A percentile compares a stretch with the other conserved stretches of the same genome.
Conservation (phyloP, 2,888 invertebrate genomes). For the Choristoneura rosaceana region DNA sequence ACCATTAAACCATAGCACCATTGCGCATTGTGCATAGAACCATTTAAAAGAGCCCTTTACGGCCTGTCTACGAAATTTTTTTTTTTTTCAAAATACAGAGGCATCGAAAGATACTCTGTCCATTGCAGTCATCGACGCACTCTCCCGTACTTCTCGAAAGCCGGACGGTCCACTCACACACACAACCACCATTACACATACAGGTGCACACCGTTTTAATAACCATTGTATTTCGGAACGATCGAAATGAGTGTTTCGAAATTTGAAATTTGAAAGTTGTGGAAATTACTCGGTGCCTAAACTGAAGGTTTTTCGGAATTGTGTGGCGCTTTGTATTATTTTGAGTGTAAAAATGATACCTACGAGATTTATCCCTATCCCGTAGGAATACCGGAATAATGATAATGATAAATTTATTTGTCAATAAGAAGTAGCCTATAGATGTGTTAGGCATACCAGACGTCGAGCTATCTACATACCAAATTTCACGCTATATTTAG, state of each 20-base stretch:
- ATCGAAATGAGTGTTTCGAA: conserved; percentile 82
- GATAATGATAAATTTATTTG: too few relatives aligned
- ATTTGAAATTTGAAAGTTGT: conserved; percentile 59
- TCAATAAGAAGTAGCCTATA: too few relatives aligned
- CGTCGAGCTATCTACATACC: too few relatives aligned
- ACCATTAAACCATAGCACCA: too few relatives aligned
- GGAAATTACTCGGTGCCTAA: conserved; percentile 58
- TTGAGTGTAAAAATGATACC: too few relatives aligned
- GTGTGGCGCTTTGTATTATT: too few relatives aligned
- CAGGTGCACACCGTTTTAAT: conserved; percentile 75
- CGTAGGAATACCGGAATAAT: too few relatives aligned
- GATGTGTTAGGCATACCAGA: too few relatives aligned
- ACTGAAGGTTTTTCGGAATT: neutral
- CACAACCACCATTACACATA: conserved; percentile 49
- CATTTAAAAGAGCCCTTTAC: too few relatives aligned
- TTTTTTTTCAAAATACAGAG: conserved; percentile 4
- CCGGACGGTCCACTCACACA: conserved; percentile 81
- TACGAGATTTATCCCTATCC: too few relatives aligned
- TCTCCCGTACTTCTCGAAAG: conserved; percentile 74
- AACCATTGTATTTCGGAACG: conserved; percentile 85
- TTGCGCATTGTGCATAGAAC: too few relatives aligned
- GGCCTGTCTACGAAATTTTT: neutral
- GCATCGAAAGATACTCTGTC: conserved; percentile 53
- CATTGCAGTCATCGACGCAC: conserved; percentile 67
- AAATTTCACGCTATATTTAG: too few relatives aligned